These are phyloP conservation scores for Clavelina lepadiformis DNA, from an alignment of 23 tunicate species.

Conservation along the genomic window DNA sequence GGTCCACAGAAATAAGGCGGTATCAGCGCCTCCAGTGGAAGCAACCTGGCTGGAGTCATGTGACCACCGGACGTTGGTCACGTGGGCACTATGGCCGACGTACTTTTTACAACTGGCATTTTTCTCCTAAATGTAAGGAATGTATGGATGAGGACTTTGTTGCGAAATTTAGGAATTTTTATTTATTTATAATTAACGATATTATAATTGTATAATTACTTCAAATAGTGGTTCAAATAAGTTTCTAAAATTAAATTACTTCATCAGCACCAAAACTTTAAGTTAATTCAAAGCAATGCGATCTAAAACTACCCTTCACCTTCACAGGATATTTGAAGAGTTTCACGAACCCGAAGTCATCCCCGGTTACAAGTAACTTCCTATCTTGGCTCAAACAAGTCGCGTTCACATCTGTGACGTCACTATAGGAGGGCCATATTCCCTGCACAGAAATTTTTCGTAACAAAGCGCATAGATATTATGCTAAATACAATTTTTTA, in stretches of 20 bases:
- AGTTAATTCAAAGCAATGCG: too few relatives aligned
- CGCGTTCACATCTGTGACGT: constrained; percentile 95
- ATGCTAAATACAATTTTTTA: too few relatives aligned
- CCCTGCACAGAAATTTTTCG: constrained; percentile 39
- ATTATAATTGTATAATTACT: too few relatives aligned
- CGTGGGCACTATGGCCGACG: constrained; percentile 94
- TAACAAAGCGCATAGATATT: too few relatives aligned
- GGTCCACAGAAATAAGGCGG: constrained; percentile 60
- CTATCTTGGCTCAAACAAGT: constrained; percentile 30
- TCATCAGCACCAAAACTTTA: too few relatives aligned
- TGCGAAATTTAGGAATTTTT: too few relatives aligned
- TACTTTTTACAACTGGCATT: constrained; percentile 91
- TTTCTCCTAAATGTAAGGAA: constrained; percentile 37
- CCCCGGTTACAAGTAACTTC: constrained; percentile 76
- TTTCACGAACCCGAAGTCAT: constrained; percentile 94
- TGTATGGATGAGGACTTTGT: too few relatives aligned
- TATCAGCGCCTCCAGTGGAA: constrained; percentile 76
- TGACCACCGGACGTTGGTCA: constrained; percentile 93
- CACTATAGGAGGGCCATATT: constrained; percentile 96
- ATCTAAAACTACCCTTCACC: too few relatives aligned
- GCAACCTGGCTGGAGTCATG: constrained; percentile 47
- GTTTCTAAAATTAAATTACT: too few relatives aligned
- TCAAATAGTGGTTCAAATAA: too few relatives aligned
- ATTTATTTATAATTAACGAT: too few relatives aligned
- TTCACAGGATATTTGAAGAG: constrained; percentile 69